Percentiles rank a stretch among this genome's conserved stretches.
These are phyloP conservation scores for Dipus sagitta DNA, from an alignment of 2,797 vertebrate species.

Conservation along the genomic window DNA sequence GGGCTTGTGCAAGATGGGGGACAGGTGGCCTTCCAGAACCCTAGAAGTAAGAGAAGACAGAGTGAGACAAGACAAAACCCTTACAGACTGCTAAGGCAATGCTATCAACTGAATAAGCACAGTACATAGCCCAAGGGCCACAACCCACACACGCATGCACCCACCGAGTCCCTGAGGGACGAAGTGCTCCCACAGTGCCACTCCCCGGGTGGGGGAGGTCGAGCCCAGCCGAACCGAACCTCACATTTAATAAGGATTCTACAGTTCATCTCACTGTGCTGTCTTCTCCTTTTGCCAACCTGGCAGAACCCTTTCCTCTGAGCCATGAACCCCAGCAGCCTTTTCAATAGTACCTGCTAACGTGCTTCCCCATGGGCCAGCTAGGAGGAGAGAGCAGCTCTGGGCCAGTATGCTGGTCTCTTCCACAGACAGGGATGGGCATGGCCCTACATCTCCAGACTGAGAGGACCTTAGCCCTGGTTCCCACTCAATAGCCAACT, in stretches of 20 bases:
- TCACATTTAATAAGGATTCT: not conserved
- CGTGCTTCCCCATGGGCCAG: rapidly evolving
- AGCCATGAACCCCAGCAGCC: not conserved
- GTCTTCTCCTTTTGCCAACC: not conserved
- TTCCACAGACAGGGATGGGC: rapidly evolving
- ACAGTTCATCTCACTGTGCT: not conserved
- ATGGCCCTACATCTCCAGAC: not conserved
- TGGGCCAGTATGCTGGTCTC: rapidly evolving
- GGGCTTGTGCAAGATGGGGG: constrained; percentile 97
- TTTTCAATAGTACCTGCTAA: not conserved
- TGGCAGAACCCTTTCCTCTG: not conserved
- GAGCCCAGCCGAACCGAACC: not conserved
- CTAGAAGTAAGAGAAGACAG: constrained; percentile 81
- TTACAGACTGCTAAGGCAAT: not conserved
- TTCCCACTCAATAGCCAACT: not conserved
- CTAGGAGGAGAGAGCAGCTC: not conserved
- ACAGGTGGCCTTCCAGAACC: constrained; percentile 98
- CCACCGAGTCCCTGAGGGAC: not conserved
- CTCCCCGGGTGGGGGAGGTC: rapidly evolving
- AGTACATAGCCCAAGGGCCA: no score
- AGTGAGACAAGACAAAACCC: not conserved
- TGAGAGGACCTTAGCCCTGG: not conserved
- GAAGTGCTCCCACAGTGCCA: rapidly evolving
- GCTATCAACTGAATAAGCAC: rapidly evolving
- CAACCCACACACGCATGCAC: rapidly evolving